A percentile compares a stretch with the other conserved stretches of the same genome.
These are phyloP conservation scores for Charanyca ferruginea DNA, from an alignment of 2,888 invertebrate genomes.

Conservation along the genomic window DNA sequence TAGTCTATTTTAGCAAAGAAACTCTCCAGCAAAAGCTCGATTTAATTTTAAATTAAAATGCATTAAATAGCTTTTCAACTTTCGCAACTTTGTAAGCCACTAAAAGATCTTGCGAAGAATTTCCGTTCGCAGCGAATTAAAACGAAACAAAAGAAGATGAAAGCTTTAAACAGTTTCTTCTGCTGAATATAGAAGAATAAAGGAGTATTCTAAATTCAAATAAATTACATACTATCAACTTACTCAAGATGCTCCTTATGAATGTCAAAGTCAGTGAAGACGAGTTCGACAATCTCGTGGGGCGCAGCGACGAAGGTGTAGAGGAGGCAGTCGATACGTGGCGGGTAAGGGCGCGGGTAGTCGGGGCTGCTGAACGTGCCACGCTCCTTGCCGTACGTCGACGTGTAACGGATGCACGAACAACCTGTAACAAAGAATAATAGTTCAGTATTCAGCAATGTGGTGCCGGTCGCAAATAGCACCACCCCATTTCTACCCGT, in stretches of 20 bases:
- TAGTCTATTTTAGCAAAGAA: neutral
- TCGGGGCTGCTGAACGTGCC: conserved; percentile 96
- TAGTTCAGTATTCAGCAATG: neutral
- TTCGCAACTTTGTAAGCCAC: conserved; percentile 34
- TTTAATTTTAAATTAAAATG: conserved; percentile 37
- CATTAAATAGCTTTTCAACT: conserved; percentile 28
- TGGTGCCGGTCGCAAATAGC: too few relatives aligned
- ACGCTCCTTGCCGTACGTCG: conserved; percentile 94
- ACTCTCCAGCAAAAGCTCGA: neutral
- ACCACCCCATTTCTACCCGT: too few relatives aligned
- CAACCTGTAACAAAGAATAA: conserved; percentile 92
- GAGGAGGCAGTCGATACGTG: conserved; percentile 95
- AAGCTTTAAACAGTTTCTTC: conserved; percentile 34
- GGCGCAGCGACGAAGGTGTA: conserved; percentile 96
- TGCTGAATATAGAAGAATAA: neutral
- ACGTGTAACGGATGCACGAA: conserved; percentile 95
- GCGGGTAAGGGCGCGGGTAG: conserved; percentile 95
- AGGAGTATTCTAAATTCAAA: conserved; percentile 11
- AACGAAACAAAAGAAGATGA: conserved; percentile 28
- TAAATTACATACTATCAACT: conserved; percentile 81
- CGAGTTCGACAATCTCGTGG: conserved; percentile 96
- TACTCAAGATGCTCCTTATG: conserved; percentile 93
- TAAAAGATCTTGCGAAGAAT: conserved; percentile 54
- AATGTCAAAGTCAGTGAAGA: conserved; percentile 95
- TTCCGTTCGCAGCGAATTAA: conserved; percentile 30